A percentile compares a stretch with the other conserved stretches of the same genome.
Conservation (phyloP, 2,888 invertebrate genomes). For the Eretmocerus hayati region DNA sequence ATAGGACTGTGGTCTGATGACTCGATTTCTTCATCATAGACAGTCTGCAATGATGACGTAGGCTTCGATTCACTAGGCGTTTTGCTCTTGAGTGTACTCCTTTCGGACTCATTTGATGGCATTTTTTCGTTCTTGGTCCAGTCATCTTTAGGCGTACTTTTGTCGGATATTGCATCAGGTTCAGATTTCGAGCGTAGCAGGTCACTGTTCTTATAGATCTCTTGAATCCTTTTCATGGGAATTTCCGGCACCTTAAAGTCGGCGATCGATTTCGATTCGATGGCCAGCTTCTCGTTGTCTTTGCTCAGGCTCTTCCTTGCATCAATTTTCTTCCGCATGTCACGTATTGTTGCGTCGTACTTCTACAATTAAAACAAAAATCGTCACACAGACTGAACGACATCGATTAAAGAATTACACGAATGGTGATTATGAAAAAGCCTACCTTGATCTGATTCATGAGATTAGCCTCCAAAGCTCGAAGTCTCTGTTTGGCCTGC, state of each 20-base stretch:
- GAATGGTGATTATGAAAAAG: background rate
- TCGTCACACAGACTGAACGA: too few relatives aligned
- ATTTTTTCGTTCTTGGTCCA: constrained; percentile 13
- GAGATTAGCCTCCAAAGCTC: constrained; percentile 41
- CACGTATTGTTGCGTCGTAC: constrained; percentile 42
- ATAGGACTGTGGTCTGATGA: constrained; percentile 11
- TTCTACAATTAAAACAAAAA: constrained; percentile 28
- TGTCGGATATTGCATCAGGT: constrained; percentile 33
- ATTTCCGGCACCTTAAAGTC: constrained; percentile 45
- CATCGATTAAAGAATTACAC: background rate
- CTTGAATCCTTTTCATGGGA: constrained; percentile 41
- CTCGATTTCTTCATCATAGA: constrained; percentile 14
- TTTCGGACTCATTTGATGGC: constrained; percentile 3
- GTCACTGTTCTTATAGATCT: constrained; percentile 40
- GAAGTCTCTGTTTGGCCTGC: constrained; percentile 41
- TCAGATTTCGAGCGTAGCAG: constrained; percentile 40
- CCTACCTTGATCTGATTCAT: constrained; percentile 39
- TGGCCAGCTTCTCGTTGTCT: constrained; percentile 38
- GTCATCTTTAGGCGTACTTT: constrained; percentile 13
- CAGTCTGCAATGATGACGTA: constrained; percentile 5
- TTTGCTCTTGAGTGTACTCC: constrained; percentile 2
- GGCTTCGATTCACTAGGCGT: constrained; percentile 2
- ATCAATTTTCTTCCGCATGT: constrained; percentile 43
- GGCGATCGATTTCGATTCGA: constrained; percentile 39
- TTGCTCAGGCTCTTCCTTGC: constrained; percentile 33